Percentiles rank a stretch among this genome's conserved stretches.
Conservation (phyloP, 2,888 invertebrate genomes). For the Stenichneumon culpator region DNA sequence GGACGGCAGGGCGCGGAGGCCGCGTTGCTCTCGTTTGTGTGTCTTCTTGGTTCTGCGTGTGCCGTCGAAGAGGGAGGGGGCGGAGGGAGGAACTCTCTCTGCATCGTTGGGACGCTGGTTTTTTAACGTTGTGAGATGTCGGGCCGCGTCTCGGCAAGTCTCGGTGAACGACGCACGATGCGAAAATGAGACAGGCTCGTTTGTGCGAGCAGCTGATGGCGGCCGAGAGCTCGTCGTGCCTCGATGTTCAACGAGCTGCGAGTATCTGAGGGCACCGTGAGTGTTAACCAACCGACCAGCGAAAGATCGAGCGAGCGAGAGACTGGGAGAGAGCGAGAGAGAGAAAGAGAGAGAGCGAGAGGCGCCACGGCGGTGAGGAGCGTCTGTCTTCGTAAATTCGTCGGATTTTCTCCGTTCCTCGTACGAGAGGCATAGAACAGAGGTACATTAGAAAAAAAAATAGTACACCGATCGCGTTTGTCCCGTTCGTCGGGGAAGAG, state of each 20-base stretch:
- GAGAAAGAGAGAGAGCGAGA: constrained; percentile 3
- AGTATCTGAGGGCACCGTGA: constrained; percentile 45
- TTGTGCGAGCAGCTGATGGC: constrained; percentile 83
- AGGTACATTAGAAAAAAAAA: not conserved
- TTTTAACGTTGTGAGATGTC: constrained; percentile 69
- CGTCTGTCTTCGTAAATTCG: constrained; percentile 5
- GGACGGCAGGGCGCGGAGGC: constrained; percentile 55
- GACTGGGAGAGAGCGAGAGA: constrained; percentile 21
- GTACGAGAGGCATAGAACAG: not conserved
- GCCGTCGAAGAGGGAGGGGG: not conserved
- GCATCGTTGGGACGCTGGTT: constrained; percentile 45
- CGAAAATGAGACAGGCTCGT: constrained; percentile 81
- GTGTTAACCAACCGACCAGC: constrained; percentile 4
- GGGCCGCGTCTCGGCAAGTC: constrained; percentile 74
- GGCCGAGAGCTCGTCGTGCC: constrained; percentile 77
- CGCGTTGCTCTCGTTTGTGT: constrained; percentile 49
- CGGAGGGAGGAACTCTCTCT: constrained; percentile 7
- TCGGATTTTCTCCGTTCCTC: not conserved
- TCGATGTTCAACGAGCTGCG: constrained; percentile 61
- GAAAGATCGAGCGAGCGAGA: not conserved
- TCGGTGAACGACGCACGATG: constrained; percentile 76
- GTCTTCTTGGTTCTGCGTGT: constrained; percentile 37
- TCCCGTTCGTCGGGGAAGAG: constrained; percentile 2
- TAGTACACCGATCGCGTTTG: not conserved
- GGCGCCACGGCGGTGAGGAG: not conserved